Conservation (phyloP, 64 coral and sea anemone species). For the Astreopora myriophthalma region DNA sequence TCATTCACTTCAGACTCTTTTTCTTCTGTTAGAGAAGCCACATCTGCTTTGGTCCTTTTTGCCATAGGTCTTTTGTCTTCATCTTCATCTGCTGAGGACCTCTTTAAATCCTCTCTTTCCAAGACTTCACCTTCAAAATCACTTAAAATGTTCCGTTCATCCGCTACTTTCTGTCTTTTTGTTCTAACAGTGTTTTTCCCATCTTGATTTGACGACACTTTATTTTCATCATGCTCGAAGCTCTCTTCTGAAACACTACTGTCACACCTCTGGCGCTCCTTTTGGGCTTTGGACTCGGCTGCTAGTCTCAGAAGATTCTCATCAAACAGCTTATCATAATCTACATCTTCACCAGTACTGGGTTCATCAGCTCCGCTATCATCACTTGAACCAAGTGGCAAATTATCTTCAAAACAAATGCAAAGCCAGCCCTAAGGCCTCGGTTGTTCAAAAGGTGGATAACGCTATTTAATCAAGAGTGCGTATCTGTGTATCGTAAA, state of each 20-base stretch:
- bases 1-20: background rate
- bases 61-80: conserved; percentile 9
- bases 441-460: too few relatives aligned
- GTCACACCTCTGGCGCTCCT: background rate
- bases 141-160: background rate
- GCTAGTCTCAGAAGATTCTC: conserved; percentile 12
- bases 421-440: background rate
- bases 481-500: too few relatives aligned
- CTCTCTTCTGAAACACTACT: background rate
- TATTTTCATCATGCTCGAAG: background rate
- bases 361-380: background rate
- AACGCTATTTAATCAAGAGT: too few relatives aligned
- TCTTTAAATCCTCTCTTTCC: background rate
- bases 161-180: background rate
- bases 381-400: background rate
- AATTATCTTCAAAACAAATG: background rate
- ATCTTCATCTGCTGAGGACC: background rate
- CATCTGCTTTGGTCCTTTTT: background rate
- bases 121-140: conserved; percentile 20
- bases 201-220: background rate
- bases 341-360: background rate
- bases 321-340: conserved; percentile 36
- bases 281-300: background rate
- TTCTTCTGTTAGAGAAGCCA: background rate
- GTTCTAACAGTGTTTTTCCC: background rate